Conservation (phyloP, 2,888 invertebrate genomes). For the Chorisops tibialis region DNA sequence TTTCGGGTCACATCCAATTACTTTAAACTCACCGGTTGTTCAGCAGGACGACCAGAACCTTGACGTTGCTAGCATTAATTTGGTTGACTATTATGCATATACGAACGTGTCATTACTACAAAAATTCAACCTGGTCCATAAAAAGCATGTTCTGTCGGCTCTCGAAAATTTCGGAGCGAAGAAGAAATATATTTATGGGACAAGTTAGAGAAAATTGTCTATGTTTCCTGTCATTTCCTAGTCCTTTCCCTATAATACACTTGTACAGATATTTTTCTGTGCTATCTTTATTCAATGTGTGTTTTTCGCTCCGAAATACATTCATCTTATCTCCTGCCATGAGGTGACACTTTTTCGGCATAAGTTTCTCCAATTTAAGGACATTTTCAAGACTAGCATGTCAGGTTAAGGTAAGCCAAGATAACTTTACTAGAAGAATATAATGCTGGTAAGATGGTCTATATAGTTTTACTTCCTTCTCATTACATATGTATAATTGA, state of each 20-base stretch:
- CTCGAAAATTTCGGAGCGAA: neutral
- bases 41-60: neutral
- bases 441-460: too few relatives aligned
- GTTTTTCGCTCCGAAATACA: conserved; percentile 3
- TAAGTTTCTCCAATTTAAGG: conserved; percentile 5
- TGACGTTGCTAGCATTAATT: conserved; percentile 3
- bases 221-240: neutral
- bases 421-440: too few relatives aligned
- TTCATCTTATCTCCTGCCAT: conserved; percentile 1
- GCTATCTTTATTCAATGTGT: too few relatives aligned
- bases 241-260: neutral
- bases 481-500: too few relatives aligned
- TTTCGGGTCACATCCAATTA: conserved; percentile 4
- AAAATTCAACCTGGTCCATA: neutral
- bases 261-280: too few relatives aligned
- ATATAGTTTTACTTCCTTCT: too few relatives aligned
- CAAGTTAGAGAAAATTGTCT: neutral
- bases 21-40: neutral
- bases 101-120: conserved; percentile 20
- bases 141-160: conserved; percentile 1
- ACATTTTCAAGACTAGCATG: neutral
- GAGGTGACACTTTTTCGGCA: conserved; percentile 1
- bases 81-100: conserved; percentile 17
- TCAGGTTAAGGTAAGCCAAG: neutral
- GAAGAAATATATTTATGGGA: neutral